Evolutionary conservation across 2,113 vertebrate species (phyloP).

Genomic region (Collichthys lucidus): DNA sequence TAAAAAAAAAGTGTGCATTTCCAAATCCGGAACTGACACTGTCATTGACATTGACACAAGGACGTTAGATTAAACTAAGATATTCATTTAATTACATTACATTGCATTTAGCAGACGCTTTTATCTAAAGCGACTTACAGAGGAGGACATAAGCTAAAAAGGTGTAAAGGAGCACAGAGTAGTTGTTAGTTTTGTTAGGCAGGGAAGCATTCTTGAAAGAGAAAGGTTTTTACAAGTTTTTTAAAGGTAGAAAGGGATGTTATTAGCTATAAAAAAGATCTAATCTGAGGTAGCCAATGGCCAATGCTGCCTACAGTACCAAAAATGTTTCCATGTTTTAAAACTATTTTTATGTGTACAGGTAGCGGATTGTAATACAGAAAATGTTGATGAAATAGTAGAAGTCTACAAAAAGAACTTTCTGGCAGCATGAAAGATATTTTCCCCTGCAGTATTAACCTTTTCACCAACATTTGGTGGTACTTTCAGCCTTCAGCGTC

Average conservation of each 20-base stretch:
- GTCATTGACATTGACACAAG: not conserved
- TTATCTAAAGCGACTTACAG: too few relatives aligned
- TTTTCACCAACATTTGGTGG: constrained; percentile 35
- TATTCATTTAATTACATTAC: not conserved
- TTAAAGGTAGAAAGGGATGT: too few relatives aligned
- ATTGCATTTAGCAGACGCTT: too few relatives aligned
- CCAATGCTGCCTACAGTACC: too few relatives aligned
- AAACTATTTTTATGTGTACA: not conserved
- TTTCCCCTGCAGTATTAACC: constrained; percentile 28
- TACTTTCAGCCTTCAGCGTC: constrained; percentile 45
- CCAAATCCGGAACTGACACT: not conserved
- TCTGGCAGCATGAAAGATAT: not conserved
- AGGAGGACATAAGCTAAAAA: too few relatives aligned
- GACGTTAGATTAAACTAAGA: not conserved
- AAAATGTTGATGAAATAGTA: not conserved
- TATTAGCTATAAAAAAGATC: too few relatives aligned
- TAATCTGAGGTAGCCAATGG: too few relatives aligned
- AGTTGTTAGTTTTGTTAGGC: too few relatives aligned
- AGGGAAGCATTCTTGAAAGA: too few relatives aligned
- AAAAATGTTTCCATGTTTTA: not conserved
- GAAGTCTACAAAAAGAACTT: not conserved
- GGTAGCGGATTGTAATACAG: not conserved
- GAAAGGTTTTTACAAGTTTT: too few relatives aligned
- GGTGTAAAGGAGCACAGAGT: too few relatives aligned
- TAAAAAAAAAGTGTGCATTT: not conserved